Evolutionary conservation across 92 coral and sea anemone species (phyloP), one percentile per base, ranked within the genome.

Genomic region (Epizoanthus ramosus): DNA sequence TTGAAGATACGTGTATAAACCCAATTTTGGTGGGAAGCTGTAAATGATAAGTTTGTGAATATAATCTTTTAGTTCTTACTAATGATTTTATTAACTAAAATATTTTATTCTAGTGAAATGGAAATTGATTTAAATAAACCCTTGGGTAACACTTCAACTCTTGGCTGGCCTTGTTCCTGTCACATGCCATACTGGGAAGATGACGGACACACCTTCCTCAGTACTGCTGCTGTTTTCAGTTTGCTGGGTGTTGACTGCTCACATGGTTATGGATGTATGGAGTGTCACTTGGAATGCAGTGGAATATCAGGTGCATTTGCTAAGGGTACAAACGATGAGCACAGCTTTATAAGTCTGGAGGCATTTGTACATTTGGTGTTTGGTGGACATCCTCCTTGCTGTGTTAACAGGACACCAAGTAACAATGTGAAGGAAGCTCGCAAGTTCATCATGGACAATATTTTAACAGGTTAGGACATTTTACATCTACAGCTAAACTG

Each of bases 361-460:
- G 75, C 75, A 47, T 71, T 71, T 71, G 58, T 71, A 21, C 75
- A 71, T 71, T 71, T 71, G 59, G 28, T 71, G 13, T 71, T 71
- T 71, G 75, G 75, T 8, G 75, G 75, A 17, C 75, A 45, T 45
- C 75, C 75, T 12, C 75, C 31, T 28, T 28, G 31, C 31, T 28
- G 31, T 28, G 31, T 28, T 28, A 28, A 28, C 1, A 28, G 31
- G 24, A 0, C 58, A 41, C 75, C 75, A 71, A 37, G 23, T 39
- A 16, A 45, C 22, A 45, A 18, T 71, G 75, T 71, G 57, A 47
- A 5, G 28, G 75, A 71, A 71, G 19, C 47, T 39, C 59, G 75
- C 28, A 71, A 71, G 75, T 71, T 71, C 6, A 71, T 71, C 47
- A 24, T 71, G 18, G 57, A 17, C 2, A 71, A 7, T 19, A 15